Evolutionary conservation across 1,140 invertebrate genomes (phyloP).

Genomic region (Brachystomella parvula): DNA sequence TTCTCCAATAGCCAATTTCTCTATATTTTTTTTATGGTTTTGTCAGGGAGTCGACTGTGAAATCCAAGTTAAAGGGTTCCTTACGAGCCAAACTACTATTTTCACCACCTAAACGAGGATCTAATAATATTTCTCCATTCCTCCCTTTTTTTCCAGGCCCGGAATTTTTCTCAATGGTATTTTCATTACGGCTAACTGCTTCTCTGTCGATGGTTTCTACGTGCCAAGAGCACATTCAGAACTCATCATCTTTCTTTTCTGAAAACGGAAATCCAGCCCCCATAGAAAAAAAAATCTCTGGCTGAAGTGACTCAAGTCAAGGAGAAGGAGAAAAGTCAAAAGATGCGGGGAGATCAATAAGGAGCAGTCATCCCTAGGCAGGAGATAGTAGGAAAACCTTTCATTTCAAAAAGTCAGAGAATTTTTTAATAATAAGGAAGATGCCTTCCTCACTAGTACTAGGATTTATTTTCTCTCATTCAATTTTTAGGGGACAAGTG

Average conservation of each 20-base stretch:
- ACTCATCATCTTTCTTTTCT: constrained; percentile 1
- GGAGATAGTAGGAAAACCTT: not conserved
- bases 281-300: no score
- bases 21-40: not conserved
- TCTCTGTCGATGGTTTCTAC: not conserved
- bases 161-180: not conserved
- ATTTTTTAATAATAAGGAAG: constrained; percentile 10
- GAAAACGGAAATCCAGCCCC: no score
- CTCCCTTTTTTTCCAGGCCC: not conserved
- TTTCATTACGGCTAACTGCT: constrained; percentile 8
- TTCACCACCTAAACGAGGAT: not conserved
- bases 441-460: no score
- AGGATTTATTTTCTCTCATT: constrained; percentile 4
- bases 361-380: not conserved
- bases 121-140: constrained; percentile 5
- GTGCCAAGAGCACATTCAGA: not conserved
- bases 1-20: constrained; percentile 9
- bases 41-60: constrained; percentile 11
- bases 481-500: not conserved
- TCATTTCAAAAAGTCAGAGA: not conserved
- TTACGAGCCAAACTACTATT: not conserved
- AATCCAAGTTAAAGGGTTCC: constrained; percentile 8
- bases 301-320: no score
- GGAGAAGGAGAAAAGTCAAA: no score
- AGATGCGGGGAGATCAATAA: no score